A percentile compares a stretch with the other conserved stretches of the same genome.
phyloP scores from a whole-genome alignment of 37 sponge, comb jelly and placozoan species.

The Axinella damicornis region DNA sequence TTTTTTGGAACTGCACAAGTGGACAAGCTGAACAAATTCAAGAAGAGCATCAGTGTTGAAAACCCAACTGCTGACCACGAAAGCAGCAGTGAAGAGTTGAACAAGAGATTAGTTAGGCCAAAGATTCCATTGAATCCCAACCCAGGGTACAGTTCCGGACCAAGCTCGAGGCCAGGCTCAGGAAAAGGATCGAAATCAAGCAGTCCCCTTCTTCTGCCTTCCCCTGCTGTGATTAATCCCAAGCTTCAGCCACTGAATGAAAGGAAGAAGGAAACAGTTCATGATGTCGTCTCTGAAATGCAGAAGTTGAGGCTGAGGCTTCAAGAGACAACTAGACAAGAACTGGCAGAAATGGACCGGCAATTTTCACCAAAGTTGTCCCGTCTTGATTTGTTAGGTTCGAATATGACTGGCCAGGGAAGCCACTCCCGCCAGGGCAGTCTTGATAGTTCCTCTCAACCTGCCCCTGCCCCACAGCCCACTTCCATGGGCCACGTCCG shows the following conservation, averaged over 20 bases:
- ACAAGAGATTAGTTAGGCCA: neutral
- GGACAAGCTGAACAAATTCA: conserved; percentile 28
- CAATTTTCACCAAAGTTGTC: conserved; percentile 38
- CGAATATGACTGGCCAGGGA: neutral
- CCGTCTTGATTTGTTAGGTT: neutral
- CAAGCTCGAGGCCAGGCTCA: neutral
- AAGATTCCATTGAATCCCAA: neutral
- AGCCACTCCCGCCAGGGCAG: conserved; percentile 35
- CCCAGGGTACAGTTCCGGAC: neutral
- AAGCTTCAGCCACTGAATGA: too few species aligned
- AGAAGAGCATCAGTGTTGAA: neutral
- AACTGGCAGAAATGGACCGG: conserved; percentile 55
- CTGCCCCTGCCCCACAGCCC: neutral
- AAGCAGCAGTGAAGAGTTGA: neutral
- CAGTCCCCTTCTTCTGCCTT: neutral
- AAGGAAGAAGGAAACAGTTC: neutral
- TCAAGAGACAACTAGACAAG: conserved; percentile 35
- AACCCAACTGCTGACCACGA: too few species aligned
- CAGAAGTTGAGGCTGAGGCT: conserved; percentile 51
- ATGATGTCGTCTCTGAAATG: conserved; percentile 61
- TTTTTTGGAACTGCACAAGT: conserved; percentile 41
- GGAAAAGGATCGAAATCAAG: neutral
- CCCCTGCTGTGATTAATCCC: too few species aligned
- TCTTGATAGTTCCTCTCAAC: conserved; percentile 26
- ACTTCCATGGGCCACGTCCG: too few species aligned